A percentile compares a stretch with the other conserved stretches of the same genome.
phyloP scores from a whole-genome alignment of 2,797 vertebrate genomes.

The Gymnothorax reevesii region DNA sequence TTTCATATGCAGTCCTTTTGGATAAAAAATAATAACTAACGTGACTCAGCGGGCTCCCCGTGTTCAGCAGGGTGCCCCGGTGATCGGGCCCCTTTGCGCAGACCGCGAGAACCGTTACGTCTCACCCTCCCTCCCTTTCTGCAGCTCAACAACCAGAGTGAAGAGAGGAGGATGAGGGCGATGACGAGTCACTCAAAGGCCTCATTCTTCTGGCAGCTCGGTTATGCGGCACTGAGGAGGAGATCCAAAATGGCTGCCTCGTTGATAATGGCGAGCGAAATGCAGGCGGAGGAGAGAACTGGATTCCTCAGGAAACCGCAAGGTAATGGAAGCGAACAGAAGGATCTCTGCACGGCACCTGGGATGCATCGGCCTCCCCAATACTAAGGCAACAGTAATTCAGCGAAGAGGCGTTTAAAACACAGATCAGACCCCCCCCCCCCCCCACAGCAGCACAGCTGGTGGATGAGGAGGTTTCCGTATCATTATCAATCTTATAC shows the following conservation, averaged over 20 bases:
- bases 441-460: neutral
- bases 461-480: neutral
- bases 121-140: neutral
- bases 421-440: neutral
- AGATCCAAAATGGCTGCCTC: neutral
- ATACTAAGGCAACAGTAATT: constrained; percentile 5
- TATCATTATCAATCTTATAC: neutral
- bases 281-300: neutral
- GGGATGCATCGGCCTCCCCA: neutral
- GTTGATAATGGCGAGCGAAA: neutral
- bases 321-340: neutral
- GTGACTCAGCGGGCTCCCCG: neutral
- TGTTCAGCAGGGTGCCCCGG: constrained; percentile 1
- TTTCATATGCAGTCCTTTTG: neutral
- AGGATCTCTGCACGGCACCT: neutral
- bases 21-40: neutral
- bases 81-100: too few relatives aligned
- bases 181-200: neutral
- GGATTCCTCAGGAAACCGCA: constrained; percentile 2
- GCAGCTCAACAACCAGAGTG: neutral
- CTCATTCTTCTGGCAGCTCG: neutral
- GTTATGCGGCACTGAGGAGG: neutral
- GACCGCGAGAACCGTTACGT: too few relatives aligned
- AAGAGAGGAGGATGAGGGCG: neutral
- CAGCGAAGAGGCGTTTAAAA: neutral